A percentile compares a stretch with the other conserved stretches of the same genome.
These are phyloP conservation scores for Piprites chloris DNA, from an alignment of 2,113 vertebrate species.

Conservation along the genomic window DNA sequence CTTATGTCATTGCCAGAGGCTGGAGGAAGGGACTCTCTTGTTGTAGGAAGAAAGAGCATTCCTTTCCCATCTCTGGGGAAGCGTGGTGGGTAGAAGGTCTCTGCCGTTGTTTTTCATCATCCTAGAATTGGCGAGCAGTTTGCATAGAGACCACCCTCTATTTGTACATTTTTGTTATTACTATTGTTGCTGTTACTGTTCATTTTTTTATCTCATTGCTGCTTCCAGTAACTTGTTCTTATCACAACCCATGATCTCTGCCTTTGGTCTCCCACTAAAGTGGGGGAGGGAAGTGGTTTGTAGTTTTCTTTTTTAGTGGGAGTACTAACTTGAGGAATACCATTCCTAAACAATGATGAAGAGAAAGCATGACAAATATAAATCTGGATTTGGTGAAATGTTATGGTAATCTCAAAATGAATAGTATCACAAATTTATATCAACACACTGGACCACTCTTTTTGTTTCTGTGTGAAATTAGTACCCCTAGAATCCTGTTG, in stretches of 20 bases:
- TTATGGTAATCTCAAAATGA: not conserved
- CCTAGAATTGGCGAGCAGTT: not conserved
- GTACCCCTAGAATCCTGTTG: not conserved
- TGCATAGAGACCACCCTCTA: not conserved
- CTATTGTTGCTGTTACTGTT: not conserved
- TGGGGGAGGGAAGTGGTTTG: rapidly evolving
- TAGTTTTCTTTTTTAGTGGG: not conserved
- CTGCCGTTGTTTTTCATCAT: not conserved
- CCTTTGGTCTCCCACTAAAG: not conserved
- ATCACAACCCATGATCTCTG: not conserved
- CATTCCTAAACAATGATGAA: not conserved
- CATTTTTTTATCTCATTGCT: not conserved
- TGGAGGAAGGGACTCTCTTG: not conserved
- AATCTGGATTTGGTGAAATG: not conserved
- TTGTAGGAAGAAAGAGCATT: not conserved
- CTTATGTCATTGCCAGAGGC: not conserved
- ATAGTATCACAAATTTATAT: not conserved
- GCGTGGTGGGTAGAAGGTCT: not conserved
- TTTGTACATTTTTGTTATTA: not conserved
- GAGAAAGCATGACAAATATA: not conserved
- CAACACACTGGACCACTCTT: not conserved
- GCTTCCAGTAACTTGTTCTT: not conserved
- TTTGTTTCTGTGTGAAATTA: not conserved
- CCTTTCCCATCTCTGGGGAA: not conserved
- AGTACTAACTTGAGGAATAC: not conserved